These are phyloP conservation scores for Champsocephalus esox DNA, from an alignment of 2,797 vertebrate genomes.

Conservation along the genomic window DNA sequence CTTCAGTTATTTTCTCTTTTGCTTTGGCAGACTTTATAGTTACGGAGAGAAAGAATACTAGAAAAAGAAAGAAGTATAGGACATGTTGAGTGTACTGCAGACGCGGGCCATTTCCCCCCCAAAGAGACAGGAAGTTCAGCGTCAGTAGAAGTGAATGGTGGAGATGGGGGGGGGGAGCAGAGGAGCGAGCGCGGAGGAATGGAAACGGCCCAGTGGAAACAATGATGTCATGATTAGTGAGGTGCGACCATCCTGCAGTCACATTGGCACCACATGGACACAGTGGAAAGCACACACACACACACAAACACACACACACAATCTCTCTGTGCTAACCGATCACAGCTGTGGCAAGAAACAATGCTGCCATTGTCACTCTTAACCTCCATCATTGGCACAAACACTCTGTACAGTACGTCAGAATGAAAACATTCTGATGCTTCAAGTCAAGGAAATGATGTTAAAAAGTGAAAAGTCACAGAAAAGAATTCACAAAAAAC, in stretches of 20 bases:
- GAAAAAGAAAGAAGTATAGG: not conserved
- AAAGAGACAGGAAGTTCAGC: constrained; percentile 68
- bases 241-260: constrained; percentile 77
- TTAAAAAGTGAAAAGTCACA: constrained; percentile 2
- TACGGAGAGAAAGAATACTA: constrained; percentile 3
- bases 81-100: constrained; percentile 27
- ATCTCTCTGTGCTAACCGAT: constrained; percentile 61
- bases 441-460: constrained; percentile 4
- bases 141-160: constrained; percentile 53
- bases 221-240: constrained; percentile 83
- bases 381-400: constrained; percentile 31
- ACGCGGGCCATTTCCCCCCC: constrained; percentile 37
- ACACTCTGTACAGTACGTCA: constrained; percentile 5
- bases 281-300: constrained; percentile 37
- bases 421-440: constrained; percentile 25
- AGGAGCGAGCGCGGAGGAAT: constrained; percentile 59
- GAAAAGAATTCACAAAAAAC: not conserved
- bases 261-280: constrained; percentile 74
- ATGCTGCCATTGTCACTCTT: constrained; percentile 65
- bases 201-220: constrained; percentile 74
- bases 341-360: constrained; percentile 75
- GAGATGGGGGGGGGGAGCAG: constrained; percentile 40
- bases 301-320: constrained; percentile 38
- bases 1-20: constrained; percentile 30
- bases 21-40: constrained; percentile 10